Base-by-base conservation (phyloP, 1,140 invertebrate genomes). In the Drosophila malerkotliana region DNA sequence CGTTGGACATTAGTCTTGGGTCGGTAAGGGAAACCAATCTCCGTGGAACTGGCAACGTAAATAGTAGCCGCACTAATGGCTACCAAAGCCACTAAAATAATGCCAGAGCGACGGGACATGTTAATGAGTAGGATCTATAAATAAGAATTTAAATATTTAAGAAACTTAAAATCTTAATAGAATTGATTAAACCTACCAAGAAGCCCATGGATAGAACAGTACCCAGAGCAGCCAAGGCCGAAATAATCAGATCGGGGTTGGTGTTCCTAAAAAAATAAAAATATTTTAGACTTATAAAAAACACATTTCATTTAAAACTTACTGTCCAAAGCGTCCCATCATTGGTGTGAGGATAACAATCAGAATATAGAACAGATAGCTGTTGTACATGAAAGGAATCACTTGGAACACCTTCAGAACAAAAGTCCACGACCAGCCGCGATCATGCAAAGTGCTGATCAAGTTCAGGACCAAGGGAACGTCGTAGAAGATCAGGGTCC, bases 11-110 rank as follows among this genome's bases (percentile, higher is more conserved):
- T 94, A 15, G 94, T 94, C 39, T 94, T 93, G 2, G 93, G 93
- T 49, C 94, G 94, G 79, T 96, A 97, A 1, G 96, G 96, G 90
- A 96, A 96, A 30, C 96, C 96, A 18, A 96, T 78, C 1, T 95
- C 94, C 10, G 95, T 95, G n/a, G 95, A 90, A 66, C 95, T 92
- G 37, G 95, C 90, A 24, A 94, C 92, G 94, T 88, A 94, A 93
- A 92, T 14, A 15, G 68, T 44, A 4, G 55, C 9, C 0, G 56
- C 60, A 26, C 94, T 85, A 0, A 94, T 84, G 14, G 92, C 93
- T 52, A 95, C 93, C n/a, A 91, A 37, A 4, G 48, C 37, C 8
- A 83, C 18, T 0, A 90, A 26, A 15, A 81, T 51, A 18, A 77
- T 24, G 10, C 79, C 76, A 0, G 90, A 76, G 1, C 73, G 60